Evolutionary conservation across 2,797 vertebrate species (phyloP).

Genomic region (Pantherophis vulpinus): DNA sequence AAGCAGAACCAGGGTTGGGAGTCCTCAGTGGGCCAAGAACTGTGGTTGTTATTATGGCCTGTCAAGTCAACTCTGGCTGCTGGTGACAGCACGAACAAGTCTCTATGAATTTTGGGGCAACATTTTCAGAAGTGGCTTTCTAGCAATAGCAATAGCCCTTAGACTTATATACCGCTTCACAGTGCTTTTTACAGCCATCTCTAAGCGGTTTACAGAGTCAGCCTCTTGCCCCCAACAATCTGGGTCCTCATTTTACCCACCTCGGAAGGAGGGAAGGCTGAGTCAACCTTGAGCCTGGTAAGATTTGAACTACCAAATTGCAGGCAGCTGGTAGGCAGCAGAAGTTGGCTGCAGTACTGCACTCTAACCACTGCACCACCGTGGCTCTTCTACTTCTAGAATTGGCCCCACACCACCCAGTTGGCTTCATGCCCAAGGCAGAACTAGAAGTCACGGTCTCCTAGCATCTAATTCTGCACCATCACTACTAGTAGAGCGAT

Average conservation of each 20-base stretch:
- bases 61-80: neutral
- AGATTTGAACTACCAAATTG: too few species aligned
- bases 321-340: too few species aligned
- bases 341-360: too few species aligned
- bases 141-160: too few species aligned
- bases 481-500: neutral
- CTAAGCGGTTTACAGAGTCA: too few species aligned
- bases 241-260: too few species aligned
- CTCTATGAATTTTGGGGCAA: neutral
- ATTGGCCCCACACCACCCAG: neutral
- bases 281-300: too few species aligned
- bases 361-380: too few species aligned
- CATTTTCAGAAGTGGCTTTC: neutral
- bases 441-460: neutral
- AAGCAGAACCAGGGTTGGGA: neutral
- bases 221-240: too few species aligned
- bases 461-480: neutral
- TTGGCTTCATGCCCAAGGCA: neutral
- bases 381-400: neutral
- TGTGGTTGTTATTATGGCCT: neutral
- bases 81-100: neutral
- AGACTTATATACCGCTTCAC: too few species aligned
- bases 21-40: neutral
- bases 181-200: too few species aligned
- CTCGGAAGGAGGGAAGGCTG: too few species aligned